phyloP scores from a whole-genome alignment of 2,113 vertebrate genomes.

The Urocolius indicus region DNA sequence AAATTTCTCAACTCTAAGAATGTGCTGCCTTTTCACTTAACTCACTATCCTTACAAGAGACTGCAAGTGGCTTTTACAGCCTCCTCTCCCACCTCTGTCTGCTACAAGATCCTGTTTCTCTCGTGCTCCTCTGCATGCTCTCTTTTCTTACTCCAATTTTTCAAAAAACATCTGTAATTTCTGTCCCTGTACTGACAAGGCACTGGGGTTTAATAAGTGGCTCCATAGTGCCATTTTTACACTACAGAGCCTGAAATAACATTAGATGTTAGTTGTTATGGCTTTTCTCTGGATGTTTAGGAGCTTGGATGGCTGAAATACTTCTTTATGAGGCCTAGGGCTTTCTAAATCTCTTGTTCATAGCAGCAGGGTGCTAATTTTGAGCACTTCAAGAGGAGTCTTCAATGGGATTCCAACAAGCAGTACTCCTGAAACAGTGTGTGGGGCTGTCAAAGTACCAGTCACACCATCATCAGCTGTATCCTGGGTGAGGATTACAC shows the following conservation, averaged over 20 bases:
- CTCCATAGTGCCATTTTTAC: background rate
- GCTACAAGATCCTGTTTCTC: background rate
- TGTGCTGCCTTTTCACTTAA: background rate
- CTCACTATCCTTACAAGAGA: background rate
- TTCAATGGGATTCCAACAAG: rapidly evolving
- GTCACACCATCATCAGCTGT: background rate
- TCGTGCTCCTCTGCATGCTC: background rate
- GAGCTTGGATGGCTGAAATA: background rate
- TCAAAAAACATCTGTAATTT: background rate
- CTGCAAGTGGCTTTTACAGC: background rate
- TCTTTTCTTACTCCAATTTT: background rate
- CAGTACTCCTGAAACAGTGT: background rate
- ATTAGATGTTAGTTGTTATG: background rate
- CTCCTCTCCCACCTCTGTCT: background rate
- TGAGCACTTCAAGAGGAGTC: background rate
- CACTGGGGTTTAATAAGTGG: background rate
- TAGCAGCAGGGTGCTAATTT: background rate
- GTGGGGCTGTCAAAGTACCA: background rate
- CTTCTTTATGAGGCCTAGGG: background rate
- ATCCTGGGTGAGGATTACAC: background rate
- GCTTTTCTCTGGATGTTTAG: background rate
- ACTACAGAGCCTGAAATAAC: background rate
- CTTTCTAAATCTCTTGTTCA: background rate
- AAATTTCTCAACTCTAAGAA: background rate
- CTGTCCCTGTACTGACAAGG: background rate